Evolutionary conservation across 2,888 invertebrate genomes (phyloP).

Genomic region (Mylabris sibirica): DNA sequence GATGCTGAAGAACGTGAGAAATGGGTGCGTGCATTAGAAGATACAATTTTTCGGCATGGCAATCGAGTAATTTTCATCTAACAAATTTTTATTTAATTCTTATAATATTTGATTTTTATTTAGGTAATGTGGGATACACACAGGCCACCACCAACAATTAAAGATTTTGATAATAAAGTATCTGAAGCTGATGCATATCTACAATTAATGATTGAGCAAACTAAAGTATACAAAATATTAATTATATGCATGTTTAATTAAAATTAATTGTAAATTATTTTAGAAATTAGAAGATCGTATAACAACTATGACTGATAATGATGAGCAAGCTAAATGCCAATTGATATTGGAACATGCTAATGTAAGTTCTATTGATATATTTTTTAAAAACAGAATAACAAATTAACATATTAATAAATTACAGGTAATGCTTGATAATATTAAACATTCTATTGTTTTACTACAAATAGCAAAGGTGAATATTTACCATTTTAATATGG

Average conservation of each 20-base stretch:
- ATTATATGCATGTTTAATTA: background rate
- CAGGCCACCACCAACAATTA: slow-evolving; percentile 66
- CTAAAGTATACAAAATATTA: slow-evolving; percentile 69
- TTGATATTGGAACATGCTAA: slow-evolving; percentile 77
- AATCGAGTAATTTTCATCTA: slow-evolving; percentile 63
- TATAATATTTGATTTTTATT: slow-evolving; percentile 41
- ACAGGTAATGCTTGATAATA: slow-evolving; percentile 93
- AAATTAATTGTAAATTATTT: slow-evolving; percentile 50
- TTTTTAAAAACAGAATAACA: background rate
- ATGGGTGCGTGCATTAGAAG: slow-evolving; percentile 96
- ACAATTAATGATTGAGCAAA: slow-evolving; percentile 94
- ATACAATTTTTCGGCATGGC: slow-evolving; percentile 88
- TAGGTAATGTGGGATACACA: slow-evolving; percentile 68
- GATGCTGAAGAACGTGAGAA: slow-evolving; percentile 94
- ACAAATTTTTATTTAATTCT: background rate
- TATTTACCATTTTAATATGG: slow-evolving; percentile 31
- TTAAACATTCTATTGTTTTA: slow-evolving; percentile 97
- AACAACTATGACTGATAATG: slow-evolving; percentile 67
- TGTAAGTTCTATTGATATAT: slow-evolving; percentile 65
- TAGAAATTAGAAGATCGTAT: slow-evolving; percentile 76
- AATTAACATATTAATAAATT: slow-evolving; percentile 40
- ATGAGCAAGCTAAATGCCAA: slow-evolving; percentile 74
- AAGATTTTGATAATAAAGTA: slow-evolving; percentile 87
- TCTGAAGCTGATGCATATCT: slow-evolving; percentile 96
- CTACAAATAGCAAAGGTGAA: slow-evolving; percentile 95